Conservation (phyloP, 2,113 vertebrate genomes). For the Atrichornis clamosus region DNA sequence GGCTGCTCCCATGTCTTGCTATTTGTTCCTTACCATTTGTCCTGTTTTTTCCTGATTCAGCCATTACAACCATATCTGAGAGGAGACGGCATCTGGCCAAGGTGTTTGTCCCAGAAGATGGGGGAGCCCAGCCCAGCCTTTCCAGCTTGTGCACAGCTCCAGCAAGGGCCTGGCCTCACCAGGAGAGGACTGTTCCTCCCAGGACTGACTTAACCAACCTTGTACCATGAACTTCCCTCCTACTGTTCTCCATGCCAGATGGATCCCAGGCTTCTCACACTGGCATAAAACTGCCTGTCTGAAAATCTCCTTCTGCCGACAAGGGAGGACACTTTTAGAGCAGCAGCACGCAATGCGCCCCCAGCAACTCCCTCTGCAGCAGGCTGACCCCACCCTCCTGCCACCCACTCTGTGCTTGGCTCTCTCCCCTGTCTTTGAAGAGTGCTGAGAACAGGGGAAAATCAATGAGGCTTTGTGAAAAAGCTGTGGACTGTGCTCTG, state of each 20-base stretch:
- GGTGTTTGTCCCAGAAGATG: not conserved
- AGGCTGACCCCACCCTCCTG: not conserved
- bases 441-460: not conserved
- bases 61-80: not conserved
- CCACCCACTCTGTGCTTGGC: not conserved
- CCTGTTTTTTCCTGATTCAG: not conserved
- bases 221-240: not conserved
- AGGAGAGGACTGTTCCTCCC: not conserved
- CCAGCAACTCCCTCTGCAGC: not conserved
- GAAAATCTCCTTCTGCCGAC: not conserved
- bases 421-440: not conserved
- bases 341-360: accelerated
- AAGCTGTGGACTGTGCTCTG: not conserved
- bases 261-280: not conserved
- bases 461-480: not conserved
- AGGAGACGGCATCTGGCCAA: not conserved
- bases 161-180: not conserved
- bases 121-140: not conserved
- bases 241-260: not conserved
- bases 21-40: not conserved
- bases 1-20: not conserved
- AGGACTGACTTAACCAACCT: not conserved
- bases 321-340: not conserved
- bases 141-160: accelerated
- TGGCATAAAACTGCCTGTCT: not conserved